Conservation (phyloP, 2,888 invertebrate species). For the Prenolepis imparis region DNA sequence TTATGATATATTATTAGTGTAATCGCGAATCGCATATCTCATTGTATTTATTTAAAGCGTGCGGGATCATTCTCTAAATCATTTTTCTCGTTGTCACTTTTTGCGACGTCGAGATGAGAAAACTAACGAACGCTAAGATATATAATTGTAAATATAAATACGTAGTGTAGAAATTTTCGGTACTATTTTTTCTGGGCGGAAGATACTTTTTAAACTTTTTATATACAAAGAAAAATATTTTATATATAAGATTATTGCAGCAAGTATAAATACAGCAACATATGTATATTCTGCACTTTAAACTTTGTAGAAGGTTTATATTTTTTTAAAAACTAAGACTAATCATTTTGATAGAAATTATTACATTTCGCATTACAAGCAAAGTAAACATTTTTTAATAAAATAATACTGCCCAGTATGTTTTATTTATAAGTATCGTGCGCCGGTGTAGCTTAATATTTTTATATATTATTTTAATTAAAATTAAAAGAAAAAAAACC, state of each 20-base stretch:
- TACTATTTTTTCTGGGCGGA: background rate
- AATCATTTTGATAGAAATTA: background rate
- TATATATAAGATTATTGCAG: background rate
- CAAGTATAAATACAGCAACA: background rate
- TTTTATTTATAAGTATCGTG: slow-evolving; percentile 27
- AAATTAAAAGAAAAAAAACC: slow-evolving; percentile 24
- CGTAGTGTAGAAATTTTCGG: slow-evolving; percentile 36
- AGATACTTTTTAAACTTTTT: background rate
- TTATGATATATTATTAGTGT: slow-evolving; percentile 42
- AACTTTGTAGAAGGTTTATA: background rate
- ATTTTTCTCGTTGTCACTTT: slow-evolving; percentile 31
- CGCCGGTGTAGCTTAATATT: slow-evolving; percentile 20
- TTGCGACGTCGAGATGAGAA: background rate
- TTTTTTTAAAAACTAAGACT: background rate
- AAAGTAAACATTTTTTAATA: background rate
- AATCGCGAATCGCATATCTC: slow-evolving; percentile 56
- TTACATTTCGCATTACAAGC: background rate
- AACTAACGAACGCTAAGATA: slow-evolving; percentile 14
- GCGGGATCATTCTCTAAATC: slow-evolving; percentile 45
- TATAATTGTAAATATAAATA: slow-evolving; percentile 39
- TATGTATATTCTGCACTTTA: background rate
- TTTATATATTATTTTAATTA: slow-evolving; percentile 34
- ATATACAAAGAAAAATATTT: slow-evolving; percentile 4
- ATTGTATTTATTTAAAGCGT: slow-evolving; percentile 70
- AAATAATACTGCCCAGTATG: background rate